A percentile compares a stretch with the other conserved stretches of the same genome.
These are phyloP conservation scores for Drosophila jambulina DNA, from an alignment of 1,140 invertebrate genomes.

Conservation along the genomic window DNA sequence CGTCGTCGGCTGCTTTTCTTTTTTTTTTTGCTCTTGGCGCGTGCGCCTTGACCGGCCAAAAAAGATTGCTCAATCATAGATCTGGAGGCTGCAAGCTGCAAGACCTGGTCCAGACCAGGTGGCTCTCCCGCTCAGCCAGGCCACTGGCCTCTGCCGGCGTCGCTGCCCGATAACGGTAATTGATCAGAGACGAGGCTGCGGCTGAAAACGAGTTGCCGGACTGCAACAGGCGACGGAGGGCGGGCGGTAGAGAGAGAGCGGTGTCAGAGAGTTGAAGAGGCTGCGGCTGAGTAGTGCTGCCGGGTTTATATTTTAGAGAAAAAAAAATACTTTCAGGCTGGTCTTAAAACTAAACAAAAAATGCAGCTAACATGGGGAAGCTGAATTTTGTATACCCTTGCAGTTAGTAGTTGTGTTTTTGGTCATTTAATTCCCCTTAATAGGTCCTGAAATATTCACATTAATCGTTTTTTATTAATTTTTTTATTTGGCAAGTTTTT, in stretches of 20 bases:
- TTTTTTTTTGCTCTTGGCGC: constrained; percentile 48
- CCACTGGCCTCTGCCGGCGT: constrained; percentile 42
- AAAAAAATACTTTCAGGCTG: not conserved
- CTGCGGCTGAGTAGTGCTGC: constrained; percentile 8
- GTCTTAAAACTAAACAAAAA: not conserved
- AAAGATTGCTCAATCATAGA: constrained; percentile 70
- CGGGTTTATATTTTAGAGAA: not conserved
- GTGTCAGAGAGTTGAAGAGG: not conserved
- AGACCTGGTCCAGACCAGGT: constrained; percentile 27
- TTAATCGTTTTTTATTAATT: not conserved
- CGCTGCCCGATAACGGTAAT: constrained; percentile 73
- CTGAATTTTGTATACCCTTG: not conserved
- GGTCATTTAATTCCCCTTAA: not conserved
- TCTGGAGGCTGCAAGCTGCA: constrained; percentile 25
- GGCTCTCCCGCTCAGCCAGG: constrained; percentile 15
- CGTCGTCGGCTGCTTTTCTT: constrained; percentile 5
- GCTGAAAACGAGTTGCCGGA: constrained; percentile 73
- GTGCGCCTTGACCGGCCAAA: constrained; percentile 55
- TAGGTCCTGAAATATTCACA: not conserved
- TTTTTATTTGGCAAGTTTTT: not conserved
- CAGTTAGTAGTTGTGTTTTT: not conserved
- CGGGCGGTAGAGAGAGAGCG: not conserved
- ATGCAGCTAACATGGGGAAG: not conserved
- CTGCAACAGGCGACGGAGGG: constrained; percentile 53
- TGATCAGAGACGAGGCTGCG: constrained; percentile 46